Base-by-base conservation (phyloP, 2,888 invertebrate genomes). In the Andrena marginata region DNA sequence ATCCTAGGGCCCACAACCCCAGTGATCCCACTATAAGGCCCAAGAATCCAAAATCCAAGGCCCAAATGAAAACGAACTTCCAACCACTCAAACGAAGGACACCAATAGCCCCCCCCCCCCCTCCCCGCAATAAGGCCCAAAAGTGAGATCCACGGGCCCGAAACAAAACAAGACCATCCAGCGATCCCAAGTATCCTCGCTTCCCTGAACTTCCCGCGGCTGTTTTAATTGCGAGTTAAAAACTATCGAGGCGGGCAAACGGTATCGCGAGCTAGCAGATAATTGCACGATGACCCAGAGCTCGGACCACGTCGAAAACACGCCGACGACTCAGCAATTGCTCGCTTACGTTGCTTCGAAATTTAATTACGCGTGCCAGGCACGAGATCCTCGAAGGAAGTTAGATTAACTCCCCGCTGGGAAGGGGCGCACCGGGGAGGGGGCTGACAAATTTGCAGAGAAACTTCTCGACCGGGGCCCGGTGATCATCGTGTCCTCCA, bases 321-420 rank as follows among this genome's bases (percentile, higher is more conserved):
- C 69, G 69, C 48, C 33, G 67, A 76, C 62, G 59, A 79, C 77
- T 42, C 69, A 48, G 69, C 69, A 79, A 79, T 79, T 79, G 63
- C 76, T 63, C 63, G 79, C 59, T 65, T 69, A 70, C 82, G 69
- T 75, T 67, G 76, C 76, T 82, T 80, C 82, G 78, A 74, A 79
- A 84, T 80, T 80, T 79, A 83, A 86, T 71, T 79, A 69, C 68
- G 71, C 65, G 60, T 49, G 74, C 67, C 54, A 56, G 51, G 42
- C 65, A 69, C 73, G 64, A 73, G 81, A 83, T 81, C 69, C 81
- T 64, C 60, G 56, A 31, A 64, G 69, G 74, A 83, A 77, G 77
- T 77, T 81, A 60, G 77, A 80, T 80, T 77, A 80, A 76, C 70
- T 71, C 64, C 59, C 26, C 26, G 26, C 56, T 35, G 49, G 33